These are phyloP conservation scores for Falco biarmicus DNA, from an alignment of 2,797 vertebrate genomes.

Conservation along the genomic window DNA sequence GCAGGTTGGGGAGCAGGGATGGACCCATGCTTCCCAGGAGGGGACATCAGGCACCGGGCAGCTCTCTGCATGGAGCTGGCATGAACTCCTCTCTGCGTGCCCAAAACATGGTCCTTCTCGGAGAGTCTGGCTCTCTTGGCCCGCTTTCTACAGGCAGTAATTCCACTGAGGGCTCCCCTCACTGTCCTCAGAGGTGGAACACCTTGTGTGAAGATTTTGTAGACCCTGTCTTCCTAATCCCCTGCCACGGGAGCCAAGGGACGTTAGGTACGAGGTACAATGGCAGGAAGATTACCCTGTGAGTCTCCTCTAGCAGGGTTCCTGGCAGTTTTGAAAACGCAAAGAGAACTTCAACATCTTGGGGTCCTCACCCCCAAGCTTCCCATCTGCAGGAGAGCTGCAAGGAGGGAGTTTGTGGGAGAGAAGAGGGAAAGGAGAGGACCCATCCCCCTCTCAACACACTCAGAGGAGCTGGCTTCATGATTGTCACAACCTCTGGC, in stretches of 20 bases:
- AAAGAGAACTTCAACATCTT: rapidly evolving
- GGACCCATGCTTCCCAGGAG: neutral
- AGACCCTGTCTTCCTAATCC: neutral
- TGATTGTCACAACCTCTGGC: neutral
- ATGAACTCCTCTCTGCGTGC: neutral
- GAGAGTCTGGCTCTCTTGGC: neutral
- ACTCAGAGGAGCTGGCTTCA: neutral
- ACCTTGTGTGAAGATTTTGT: rapidly evolving
- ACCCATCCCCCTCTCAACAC: rapidly evolving
- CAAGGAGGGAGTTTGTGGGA: neutral
- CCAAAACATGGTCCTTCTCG: neutral
- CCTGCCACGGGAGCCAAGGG: neutral
- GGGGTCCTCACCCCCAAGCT: neutral
- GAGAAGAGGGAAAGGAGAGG: neutral
- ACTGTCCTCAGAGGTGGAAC: neutral
- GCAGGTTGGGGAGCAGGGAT: neutral
- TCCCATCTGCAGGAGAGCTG: neutral
- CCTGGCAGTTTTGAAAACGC: neutral
- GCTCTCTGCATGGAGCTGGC: rapidly evolving
- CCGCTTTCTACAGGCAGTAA: neutral
- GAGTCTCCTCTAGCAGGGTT: neutral
- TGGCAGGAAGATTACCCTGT: neutral
- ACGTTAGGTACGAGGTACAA: no score
- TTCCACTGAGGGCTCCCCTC: rapidly evolving
- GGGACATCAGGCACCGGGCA: neutral